Evolutionary conservation across 2,797 vertebrate species (phyloP).

Genomic region (Pantherophis alleghaniensis): DNA sequence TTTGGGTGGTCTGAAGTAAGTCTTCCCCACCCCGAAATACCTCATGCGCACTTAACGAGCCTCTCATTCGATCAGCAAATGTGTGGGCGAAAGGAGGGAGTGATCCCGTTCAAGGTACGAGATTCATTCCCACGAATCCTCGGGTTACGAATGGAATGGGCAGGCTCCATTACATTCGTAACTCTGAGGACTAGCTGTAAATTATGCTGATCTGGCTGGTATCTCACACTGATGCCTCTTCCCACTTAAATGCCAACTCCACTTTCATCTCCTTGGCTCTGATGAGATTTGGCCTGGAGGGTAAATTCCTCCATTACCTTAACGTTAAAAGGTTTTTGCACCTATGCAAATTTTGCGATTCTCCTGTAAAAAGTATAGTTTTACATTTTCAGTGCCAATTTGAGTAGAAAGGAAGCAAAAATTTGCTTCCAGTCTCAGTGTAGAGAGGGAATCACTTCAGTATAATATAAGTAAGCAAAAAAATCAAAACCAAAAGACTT

Average conservation of each 20-base stretch:
- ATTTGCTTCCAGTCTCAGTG: neutral
- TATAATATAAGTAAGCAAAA: too few relatives aligned
- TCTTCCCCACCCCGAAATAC: too few relatives aligned
- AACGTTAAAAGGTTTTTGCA: neutral
- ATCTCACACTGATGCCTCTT: neutral
- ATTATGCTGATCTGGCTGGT: neutral
- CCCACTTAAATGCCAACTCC: neutral
- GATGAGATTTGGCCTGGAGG: slow-evolving; percentile 17
- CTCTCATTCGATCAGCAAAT: too few relatives aligned
- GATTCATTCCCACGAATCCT: too few relatives aligned
- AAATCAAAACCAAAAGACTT: neutral
- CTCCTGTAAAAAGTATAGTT: neutral
- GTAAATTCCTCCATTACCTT: neutral
- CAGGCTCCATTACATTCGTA: too few relatives aligned
- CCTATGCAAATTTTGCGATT: neutral
- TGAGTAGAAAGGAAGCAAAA: neutral
- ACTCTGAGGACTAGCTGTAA: neutral
- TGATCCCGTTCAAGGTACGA: too few relatives aligned
- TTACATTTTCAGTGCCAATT: neutral
- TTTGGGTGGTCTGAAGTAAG: too few relatives aligned
- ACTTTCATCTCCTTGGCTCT: neutral
- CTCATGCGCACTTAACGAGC: too few relatives aligned
- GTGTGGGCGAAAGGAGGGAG: too few relatives aligned
- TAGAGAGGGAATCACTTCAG: neutral
- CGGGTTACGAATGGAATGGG: too few relatives aligned